Percentiles rank a stretch among this genome's conserved stretches.
phyloP scores from a whole-genome alignment of 2,888 invertebrate genomes.

The Copidosoma aretas region DNA sequence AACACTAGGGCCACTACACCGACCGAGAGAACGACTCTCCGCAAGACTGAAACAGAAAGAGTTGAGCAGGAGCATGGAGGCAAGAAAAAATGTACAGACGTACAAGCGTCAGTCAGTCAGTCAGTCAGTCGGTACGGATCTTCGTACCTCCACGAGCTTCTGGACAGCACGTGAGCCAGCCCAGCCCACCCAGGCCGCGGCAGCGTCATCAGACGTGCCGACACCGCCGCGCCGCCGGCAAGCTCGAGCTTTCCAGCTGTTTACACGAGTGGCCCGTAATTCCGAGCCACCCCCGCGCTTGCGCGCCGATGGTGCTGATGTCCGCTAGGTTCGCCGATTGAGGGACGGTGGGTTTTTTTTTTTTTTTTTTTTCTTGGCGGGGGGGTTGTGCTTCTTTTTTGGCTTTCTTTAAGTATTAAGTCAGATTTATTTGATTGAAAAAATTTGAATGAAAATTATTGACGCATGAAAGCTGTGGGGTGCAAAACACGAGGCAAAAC shows the following conservation, averaged over 20 bases:
- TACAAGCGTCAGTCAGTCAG: background rate
- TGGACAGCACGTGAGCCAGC: conserved; percentile 55
- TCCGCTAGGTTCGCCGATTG: no score
- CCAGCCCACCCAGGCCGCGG: conserved; percentile 52
- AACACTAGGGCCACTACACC: background rate
- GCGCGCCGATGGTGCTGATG: background rate
- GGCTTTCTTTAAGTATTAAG: no score
- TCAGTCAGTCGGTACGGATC: background rate
- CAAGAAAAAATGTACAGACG: background rate
- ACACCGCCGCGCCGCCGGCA: conserved; percentile 41
- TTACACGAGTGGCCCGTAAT: conserved; percentile 58
- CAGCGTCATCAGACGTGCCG: conserved; percentile 54
- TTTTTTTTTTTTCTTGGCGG: no score
- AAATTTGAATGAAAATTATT: no score
- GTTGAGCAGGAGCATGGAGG: background rate
- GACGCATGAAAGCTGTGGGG: no score
- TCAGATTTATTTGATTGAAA: no score
- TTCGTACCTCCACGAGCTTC: conserved; percentile 44
- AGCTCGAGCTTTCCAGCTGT: conserved; percentile 53
- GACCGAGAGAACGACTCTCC: background rate
- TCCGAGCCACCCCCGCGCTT: conserved; percentile 52
- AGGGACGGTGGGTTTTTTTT: no score
- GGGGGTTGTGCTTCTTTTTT: no score
- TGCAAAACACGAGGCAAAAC: no score
- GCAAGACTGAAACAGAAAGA: background rate